A percentile compares a stretch with the other conserved stretches of the same genome.
phyloP scores from a whole-genome alignment of 2,797 vertebrate species.

The Xiphorhynchus erythropygius region DNA sequence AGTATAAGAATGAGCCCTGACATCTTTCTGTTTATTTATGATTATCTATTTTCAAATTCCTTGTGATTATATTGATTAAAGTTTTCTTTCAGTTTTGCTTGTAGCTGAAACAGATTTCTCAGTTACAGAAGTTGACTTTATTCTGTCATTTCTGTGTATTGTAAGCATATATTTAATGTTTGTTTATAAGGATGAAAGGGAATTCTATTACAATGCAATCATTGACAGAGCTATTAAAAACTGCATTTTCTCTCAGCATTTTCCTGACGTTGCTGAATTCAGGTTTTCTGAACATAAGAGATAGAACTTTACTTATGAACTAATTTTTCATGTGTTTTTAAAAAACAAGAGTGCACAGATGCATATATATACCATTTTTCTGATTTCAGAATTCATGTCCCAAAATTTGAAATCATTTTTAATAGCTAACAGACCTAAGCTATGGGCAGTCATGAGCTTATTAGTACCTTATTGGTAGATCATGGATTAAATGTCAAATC shows the following conservation, averaged over 20 bases:
- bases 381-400: not conserved
- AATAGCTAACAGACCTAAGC: not conserved
- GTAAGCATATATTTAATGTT: not conserved
- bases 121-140: not conserved
- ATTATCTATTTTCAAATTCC: not conserved
- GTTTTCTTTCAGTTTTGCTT: not conserved
- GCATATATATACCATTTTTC: not conserved
- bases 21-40: not conserved
- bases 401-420: not conserved
- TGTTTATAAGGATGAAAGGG: conserved; percentile 31
- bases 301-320: not conserved
- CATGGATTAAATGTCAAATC: not conserved
- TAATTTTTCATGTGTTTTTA: not conserved
- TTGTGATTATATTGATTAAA: conserved; percentile 16
- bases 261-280: not conserved
- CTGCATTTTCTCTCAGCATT: not conserved
- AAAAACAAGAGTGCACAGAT: not conserved
- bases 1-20: not conserved
- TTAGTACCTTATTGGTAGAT: not conserved
- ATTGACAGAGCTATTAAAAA: not conserved
- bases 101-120: not conserved
- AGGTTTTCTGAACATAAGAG: not conserved
- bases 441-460: not conserved
- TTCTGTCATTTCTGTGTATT: conserved; percentile 14
- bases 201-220: conserved; percentile 17